A percentile compares a stretch with the other conserved stretches of the same genome.
Evolutionary conservation across 2,113 vertebrate genomes (phyloP).

Genomic region (Egretta garzetta): DNA sequence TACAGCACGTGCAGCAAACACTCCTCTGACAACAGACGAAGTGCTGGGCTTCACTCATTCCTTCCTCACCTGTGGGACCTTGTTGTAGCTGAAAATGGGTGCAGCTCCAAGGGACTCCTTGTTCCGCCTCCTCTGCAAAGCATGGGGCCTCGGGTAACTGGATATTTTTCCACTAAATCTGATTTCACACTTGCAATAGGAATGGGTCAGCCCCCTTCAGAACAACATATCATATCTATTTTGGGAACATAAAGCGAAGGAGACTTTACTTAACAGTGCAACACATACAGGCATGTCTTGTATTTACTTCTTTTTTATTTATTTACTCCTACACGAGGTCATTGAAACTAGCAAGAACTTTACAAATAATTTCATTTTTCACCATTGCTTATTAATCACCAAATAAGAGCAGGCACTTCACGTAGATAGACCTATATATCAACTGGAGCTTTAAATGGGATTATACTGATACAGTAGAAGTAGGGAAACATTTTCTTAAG

Average conservation of each 20-base stretch:
- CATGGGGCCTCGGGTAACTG: fast-evolving
- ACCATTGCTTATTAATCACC: background rate
- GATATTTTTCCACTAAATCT: background rate
- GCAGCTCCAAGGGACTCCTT: background rate
- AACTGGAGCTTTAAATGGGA: background rate
- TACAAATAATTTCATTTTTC: background rate
- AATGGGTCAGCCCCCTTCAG: background rate
- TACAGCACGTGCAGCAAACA: background rate
- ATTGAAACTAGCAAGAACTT: background rate
- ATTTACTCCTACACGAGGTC: background rate
- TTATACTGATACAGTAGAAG: background rate
- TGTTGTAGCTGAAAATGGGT: background rate
- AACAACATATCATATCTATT: background rate
- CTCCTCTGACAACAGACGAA: background rate
- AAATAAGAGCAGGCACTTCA: background rate
- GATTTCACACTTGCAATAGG: background rate
- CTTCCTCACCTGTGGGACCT: background rate
- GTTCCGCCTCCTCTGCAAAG: background rate
- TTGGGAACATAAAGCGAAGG: background rate
- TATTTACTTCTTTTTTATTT: background rate
- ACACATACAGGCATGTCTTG: background rate
- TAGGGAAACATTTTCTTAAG: background rate
- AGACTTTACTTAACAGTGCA: background rate
- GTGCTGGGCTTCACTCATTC: background rate
- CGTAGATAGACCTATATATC: background rate